Conservation (phyloP, 2,797 vertebrate genomes). For the Sebastes kiyomatsui region DNA sequence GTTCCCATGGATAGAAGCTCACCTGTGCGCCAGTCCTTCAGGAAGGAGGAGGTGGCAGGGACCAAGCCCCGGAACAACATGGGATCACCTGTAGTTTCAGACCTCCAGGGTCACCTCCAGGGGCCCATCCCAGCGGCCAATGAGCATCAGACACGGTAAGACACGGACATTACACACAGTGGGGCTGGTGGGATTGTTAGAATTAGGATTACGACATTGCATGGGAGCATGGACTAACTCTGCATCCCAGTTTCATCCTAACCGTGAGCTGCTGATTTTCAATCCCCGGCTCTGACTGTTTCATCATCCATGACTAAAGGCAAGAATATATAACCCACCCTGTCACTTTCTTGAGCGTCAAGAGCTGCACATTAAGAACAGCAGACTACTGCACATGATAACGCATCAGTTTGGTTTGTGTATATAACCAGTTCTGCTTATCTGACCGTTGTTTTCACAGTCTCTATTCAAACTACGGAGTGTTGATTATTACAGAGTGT, state of each 20-base stretch:
- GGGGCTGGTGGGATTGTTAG: not conserved
- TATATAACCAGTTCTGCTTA: conserved; percentile 30
- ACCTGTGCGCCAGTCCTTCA: conserved; percentile 91
- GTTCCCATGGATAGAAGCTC: conserved; percentile 90
- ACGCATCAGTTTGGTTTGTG: conserved; percentile 44
- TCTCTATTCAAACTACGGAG: conserved; percentile 15
- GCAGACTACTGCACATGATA: conserved; percentile 36
- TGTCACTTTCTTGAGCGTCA: conserved; percentile 41
- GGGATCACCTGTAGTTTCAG: conserved; percentile 81
- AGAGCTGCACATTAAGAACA: conserved; percentile 27
- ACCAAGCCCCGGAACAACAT: conserved; percentile 82
- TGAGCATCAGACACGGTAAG: conserved; percentile 95
- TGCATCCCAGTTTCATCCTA: conserved; percentile 74
- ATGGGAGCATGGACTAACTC: conserved; percentile 79
- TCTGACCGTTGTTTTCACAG: conserved; percentile 44
- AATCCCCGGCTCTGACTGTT: conserved; percentile 48
- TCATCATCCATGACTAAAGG: conserved; percentile 57
- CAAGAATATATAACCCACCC: conserved; percentile 38
- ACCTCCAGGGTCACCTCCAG: conserved; percentile 78
- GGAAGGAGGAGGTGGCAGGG: conserved; percentile 85
- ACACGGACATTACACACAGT: not conserved
- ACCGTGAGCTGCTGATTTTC: conserved; percentile 54
- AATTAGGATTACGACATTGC: conserved; percentile 39
- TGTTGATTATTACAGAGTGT: conserved; percentile 34
- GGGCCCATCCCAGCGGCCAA: conserved; percentile 77